phyloP scores from a whole-genome alignment of 1,140 invertebrate species.

The Saccostrea cuccullata region DNA sequence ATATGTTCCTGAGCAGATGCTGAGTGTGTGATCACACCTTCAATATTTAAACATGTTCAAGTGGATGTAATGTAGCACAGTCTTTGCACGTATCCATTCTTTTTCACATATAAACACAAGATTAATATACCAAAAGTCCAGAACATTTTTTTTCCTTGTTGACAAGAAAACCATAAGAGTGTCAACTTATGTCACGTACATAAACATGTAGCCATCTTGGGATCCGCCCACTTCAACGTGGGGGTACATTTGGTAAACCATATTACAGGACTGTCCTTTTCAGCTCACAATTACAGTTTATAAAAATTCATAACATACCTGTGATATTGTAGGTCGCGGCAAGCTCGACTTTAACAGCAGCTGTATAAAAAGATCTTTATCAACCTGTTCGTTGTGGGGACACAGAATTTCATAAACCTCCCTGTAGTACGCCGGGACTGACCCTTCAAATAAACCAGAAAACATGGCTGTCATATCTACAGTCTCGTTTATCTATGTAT shows the following conservation, averaged over 20 bases:
- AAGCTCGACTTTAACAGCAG: slow-evolving; percentile 83
- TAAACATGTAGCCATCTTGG: background rate
- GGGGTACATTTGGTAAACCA: background rate
- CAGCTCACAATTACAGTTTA: background rate
- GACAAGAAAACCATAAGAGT: too few species aligned
- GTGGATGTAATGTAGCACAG: too few species aligned
- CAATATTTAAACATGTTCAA: too few species aligned
- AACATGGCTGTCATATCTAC: slow-evolving; percentile 62
- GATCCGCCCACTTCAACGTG: slow-evolving; percentile 8
- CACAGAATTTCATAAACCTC: slow-evolving; percentile 84
- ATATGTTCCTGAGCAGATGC: too few species aligned
- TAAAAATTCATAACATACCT: slow-evolving; percentile 76
- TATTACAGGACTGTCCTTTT: background rate
- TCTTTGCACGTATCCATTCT: too few species aligned
- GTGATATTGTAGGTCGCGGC: slow-evolving; percentile 81
- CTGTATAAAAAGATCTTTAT: slow-evolving; percentile 83
- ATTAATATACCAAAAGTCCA: too few species aligned
- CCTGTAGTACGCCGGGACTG: slow-evolving; percentile 83
- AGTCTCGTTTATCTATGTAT: background rate
- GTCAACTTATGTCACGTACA: too few species aligned
- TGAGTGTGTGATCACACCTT: too few species aligned
- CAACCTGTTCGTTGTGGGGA: slow-evolving; percentile 82
- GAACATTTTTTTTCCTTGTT: too few species aligned
- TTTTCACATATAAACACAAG: too few species aligned
- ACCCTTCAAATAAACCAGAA: slow-evolving; percentile 78